phyloP scores from a whole-genome alignment of 2,113 vertebrate species.

The Caranx melampygus region DNA sequence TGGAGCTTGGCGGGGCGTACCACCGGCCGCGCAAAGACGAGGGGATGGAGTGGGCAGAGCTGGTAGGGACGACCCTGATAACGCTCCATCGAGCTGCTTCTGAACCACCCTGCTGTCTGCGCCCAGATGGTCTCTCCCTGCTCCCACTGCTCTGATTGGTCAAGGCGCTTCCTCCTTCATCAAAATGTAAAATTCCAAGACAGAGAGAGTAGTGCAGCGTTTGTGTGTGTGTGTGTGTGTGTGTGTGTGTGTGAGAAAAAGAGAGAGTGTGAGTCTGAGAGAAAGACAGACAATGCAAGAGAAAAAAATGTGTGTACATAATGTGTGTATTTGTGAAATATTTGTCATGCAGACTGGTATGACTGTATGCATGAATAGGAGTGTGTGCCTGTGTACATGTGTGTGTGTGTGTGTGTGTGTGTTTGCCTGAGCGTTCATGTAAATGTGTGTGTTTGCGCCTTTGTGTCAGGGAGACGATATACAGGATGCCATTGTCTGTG shows the following conservation, averaged over 20 bases:
- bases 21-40: conserved; percentile 49
- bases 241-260: conserved; percentile 31
- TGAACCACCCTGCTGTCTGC: conserved; percentile 71
- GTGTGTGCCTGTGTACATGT: conserved; percentile 19
- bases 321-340: conserved; percentile 42
- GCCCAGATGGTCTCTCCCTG: conserved; percentile 67
- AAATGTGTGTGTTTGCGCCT: conserved; percentile 70
- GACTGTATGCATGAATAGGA: conserved; percentile 42
- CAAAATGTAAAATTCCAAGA: conserved; percentile 84
- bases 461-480: conserved; percentile 75
- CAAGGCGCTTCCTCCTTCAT: conserved; percentile 78
- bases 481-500: conserved; percentile 82
- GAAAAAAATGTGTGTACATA: conserved; percentile 45
- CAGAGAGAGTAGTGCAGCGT: conserved; percentile 79
- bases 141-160: conserved; percentile 72
- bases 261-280: conserved; percentile 38
- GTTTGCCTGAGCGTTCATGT: conserved; percentile 25
- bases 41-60: conserved; percentile 54
- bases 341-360: conserved; percentile 59
- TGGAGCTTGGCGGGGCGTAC: conserved; percentile 67
- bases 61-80: conserved; percentile 14
- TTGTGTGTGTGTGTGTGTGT: conserved; percentile 52
- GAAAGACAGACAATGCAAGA: conserved; percentile 67
- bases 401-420: conserved; percentile 10
- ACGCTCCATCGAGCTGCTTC: background rate